Evolutionary conservation across 2,888 invertebrate genomes (phyloP).

Genomic region (Agriopis marginaria): DNA sequence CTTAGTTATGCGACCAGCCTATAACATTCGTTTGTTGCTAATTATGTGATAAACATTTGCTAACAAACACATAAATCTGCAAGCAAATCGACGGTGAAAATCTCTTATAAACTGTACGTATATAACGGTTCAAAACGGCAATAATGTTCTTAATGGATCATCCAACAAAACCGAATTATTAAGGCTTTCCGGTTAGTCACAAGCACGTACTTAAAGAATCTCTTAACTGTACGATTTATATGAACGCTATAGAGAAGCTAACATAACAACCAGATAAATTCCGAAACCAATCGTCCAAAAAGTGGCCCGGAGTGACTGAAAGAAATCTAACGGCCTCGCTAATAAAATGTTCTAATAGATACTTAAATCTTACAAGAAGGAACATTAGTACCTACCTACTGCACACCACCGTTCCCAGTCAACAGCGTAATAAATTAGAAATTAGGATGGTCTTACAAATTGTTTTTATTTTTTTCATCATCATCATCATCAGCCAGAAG

Average conservation of each 20-base stretch:
- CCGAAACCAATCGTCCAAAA: constrained; percentile 29
- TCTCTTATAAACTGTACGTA: constrained; percentile 6
- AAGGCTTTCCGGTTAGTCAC: constrained; percentile 11
- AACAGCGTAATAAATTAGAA: not conserved
- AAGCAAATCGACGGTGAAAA: constrained; percentile 21
- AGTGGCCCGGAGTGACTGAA: constrained; percentile 14
- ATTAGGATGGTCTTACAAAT: too few species aligned
- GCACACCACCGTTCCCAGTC: not conserved
- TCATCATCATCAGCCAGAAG: too few species aligned
- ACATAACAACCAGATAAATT: constrained; percentile 34
- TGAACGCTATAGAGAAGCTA: not conserved
- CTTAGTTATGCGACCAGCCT: too few species aligned
- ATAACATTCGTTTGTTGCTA: not conserved
- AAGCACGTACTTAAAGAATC: not conserved
- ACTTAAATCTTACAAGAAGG: constrained; percentile 13
- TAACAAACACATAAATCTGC: constrained; percentile 33
- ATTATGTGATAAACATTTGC: constrained; percentile 1
- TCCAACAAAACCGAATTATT: constrained; percentile 18
- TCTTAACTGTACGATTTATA: constrained; percentile 15
- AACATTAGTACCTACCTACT: not conserved
- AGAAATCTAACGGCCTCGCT: constrained; percentile 9
- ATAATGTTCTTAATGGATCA: constrained; percentile 18
- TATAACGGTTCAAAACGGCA: not conserved
- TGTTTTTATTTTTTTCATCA: too few species aligned
- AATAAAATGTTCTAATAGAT: constrained; percentile 18